Conservation (phyloP, 2,888 invertebrate genomes). For the Brenthis hecate region DNA sequence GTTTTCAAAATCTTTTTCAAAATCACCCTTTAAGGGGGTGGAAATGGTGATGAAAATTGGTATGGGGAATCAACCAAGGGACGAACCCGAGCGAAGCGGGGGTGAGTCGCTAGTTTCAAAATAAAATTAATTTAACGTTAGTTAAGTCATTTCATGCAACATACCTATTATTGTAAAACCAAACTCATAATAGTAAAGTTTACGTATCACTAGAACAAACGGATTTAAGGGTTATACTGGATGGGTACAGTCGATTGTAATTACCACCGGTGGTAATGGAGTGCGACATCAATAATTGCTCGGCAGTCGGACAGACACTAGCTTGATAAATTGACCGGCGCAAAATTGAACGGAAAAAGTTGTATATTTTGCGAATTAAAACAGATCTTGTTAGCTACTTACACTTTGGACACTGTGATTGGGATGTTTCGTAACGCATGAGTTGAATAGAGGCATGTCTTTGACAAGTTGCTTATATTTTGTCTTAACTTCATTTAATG, state of each 20-base stretch:
- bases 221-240: conserved; percentile 17
- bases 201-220: conserved; percentile 5
- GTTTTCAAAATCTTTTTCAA: too few species aligned
- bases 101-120: too few species aligned
- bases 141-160: too few species aligned
- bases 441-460: neutral
- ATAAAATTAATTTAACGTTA: too few species aligned
- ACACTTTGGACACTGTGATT: conserved; percentile 29
- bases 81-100: too few species aligned
- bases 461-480: neutral
- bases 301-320: conserved; percentile 60
- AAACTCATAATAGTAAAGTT: conserved; percentile 1
- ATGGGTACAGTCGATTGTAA: conserved; percentile 38
- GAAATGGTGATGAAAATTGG: too few species aligned
- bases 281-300: conserved; percentile 78
- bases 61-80: too few species aligned
- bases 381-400: conserved; percentile 57
- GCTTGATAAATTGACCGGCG: conserved; percentile 72
- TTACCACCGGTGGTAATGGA: conserved; percentile 60
- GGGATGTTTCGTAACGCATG: neutral
- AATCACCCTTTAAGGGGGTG: too few species aligned
- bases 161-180: neutral
- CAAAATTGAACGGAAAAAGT: conserved; percentile 66
- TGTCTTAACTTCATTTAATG: neutral
- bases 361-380: conserved; percentile 71